Conservation (phyloP, 2,888 invertebrate species). For the Thymelicus lineola region DNA sequence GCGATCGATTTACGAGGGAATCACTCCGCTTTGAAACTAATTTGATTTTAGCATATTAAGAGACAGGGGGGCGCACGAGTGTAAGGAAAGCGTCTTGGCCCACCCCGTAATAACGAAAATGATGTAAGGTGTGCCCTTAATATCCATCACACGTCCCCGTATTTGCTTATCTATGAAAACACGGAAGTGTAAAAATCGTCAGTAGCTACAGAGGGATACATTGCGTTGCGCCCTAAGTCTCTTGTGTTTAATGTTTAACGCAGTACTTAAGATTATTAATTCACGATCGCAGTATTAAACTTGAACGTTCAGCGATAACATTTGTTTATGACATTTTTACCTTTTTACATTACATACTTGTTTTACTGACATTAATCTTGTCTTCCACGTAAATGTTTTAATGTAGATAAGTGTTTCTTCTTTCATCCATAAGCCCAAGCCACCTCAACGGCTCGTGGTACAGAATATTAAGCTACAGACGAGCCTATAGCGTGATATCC, state of each 20-base stretch:
- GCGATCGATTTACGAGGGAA: slow-evolving; percentile 77
- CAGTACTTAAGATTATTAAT: slow-evolving; percentile 78
- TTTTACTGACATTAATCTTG: too few relatives aligned
- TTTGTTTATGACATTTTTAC: neutral
- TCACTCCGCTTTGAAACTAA: slow-evolving; percentile 83
- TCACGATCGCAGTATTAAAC: slow-evolving; percentile 35
- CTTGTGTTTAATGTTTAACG: slow-evolving; percentile 46
- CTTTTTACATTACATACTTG: too few relatives aligned
- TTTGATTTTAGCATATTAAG: slow-evolving; percentile 86
- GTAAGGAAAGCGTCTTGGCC: slow-evolving; percentile 79
- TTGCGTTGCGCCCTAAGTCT: slow-evolving; percentile 20
- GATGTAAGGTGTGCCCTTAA: slow-evolving; percentile 85
- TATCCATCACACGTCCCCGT: slow-evolving; percentile 84
- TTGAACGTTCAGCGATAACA: neutral
- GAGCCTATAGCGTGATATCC: too few relatives aligned
- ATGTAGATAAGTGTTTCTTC: too few relatives aligned
- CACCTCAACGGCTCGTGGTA: too few relatives aligned
- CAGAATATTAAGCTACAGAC: too few relatives aligned
- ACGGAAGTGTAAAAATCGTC: slow-evolving; percentile 84
- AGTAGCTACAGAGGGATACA: slow-evolving; percentile 45
- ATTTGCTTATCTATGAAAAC: slow-evolving; percentile 84
- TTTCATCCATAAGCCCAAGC: too few relatives aligned
- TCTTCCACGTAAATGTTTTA: too few relatives aligned
- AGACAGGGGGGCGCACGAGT: slow-evolving; percentile 72
- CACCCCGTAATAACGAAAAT: slow-evolving; percentile 81